Percentiles rank a stretch among this genome's conserved stretches.
These are phyloP conservation scores for Halcyon leucocephala DNA, from an alignment of 2,797 vertebrate species.

Conservation along the genomic window DNA sequence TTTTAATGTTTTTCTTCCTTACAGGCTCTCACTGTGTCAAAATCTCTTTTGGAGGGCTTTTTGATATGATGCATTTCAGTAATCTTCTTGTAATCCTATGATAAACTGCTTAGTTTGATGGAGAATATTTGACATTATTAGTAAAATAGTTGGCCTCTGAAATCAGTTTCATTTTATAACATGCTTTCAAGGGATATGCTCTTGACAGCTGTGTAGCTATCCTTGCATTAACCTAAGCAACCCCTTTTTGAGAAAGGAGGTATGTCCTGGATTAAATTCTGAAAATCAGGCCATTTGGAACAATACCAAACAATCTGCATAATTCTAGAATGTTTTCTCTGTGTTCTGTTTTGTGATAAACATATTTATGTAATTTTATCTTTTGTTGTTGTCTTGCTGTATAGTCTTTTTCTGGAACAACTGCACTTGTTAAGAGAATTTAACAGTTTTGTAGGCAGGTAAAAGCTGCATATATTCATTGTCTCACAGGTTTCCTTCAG, in stretches of 20 bases:
- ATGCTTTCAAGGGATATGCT: constrained; percentile 16
- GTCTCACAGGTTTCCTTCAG: not conserved
- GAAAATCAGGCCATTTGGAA: constrained; percentile 43
- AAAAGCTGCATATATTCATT: not conserved
- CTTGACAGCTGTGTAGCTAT: constrained; percentile 22
- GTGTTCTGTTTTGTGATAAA: not conserved
- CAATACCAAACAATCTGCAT: not conserved
- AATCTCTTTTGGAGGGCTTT: not conserved
- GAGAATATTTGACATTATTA: constrained; percentile 28
- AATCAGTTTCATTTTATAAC: constrained; percentile 24
- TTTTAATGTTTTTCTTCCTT: not conserved
- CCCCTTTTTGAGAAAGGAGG: not conserved
- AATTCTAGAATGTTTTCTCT: constrained; percentile 38
- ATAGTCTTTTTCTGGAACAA: not conserved
- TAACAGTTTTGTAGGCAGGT: not conserved
- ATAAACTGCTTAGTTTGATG: constrained; percentile 67
- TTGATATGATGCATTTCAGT: constrained; percentile 54
- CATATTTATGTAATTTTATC: not conserved
- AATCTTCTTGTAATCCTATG: constrained; percentile 67
- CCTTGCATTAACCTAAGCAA: constrained; percentile 57
- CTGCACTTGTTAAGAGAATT: not conserved
- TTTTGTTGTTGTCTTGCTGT: not conserved
- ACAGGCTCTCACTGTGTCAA: not conserved
- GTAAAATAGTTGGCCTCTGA: not conserved
- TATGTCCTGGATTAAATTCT: constrained; percentile 53